Evolutionary conservation across 1,140 invertebrate species (phyloP).

Genomic region (Drosophila ironensis): DNA sequence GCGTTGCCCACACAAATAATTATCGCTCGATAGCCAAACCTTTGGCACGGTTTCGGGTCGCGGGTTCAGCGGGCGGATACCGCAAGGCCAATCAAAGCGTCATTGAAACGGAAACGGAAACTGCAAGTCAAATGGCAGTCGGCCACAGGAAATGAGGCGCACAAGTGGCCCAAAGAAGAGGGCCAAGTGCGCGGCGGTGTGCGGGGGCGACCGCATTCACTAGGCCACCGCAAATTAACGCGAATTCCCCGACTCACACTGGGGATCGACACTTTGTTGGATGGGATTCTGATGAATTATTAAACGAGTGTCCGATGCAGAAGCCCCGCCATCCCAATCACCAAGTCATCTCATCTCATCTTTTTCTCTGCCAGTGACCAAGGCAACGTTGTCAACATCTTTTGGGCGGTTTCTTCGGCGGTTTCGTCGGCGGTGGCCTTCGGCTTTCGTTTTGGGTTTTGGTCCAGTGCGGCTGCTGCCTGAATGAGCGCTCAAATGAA

Average conservation of each 20-base stretch:
- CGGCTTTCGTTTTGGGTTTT: background rate
- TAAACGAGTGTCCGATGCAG: conserved; percentile 48
- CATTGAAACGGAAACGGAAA: conserved; percentile 79
- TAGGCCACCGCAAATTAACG: conserved; percentile 67
- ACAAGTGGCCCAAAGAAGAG: conserved; percentile 36
- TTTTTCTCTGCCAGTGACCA: conserved; percentile 30
- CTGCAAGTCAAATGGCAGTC: conserved; percentile 75
- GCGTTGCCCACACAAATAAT: conserved; percentile 55
- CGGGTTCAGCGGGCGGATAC: conserved; percentile 38
- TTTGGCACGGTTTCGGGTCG: background rate
- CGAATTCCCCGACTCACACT: conserved; percentile 27
- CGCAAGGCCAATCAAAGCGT: conserved; percentile 77
- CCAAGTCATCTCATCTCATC: background rate
- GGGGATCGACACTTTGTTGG: background rate
- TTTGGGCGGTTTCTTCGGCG: background rate
- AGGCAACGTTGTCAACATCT: conserved; percentile 50
- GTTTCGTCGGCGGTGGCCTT: background rate
- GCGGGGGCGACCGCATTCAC: conserved; percentile 19
- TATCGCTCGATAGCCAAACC: conserved; percentile 53
- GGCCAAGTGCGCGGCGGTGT: background rate
- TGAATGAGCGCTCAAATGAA: conserved; percentile 79
- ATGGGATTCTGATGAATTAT: conserved; percentile 61
- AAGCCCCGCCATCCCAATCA: conserved; percentile 6
- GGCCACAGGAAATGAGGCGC: conserved; percentile 74
- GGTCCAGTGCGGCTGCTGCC: conserved; percentile 9